These are phyloP conservation scores for Piprites chloris DNA, from an alignment of 2,113 vertebrate species.

Conservation along the genomic window DNA sequence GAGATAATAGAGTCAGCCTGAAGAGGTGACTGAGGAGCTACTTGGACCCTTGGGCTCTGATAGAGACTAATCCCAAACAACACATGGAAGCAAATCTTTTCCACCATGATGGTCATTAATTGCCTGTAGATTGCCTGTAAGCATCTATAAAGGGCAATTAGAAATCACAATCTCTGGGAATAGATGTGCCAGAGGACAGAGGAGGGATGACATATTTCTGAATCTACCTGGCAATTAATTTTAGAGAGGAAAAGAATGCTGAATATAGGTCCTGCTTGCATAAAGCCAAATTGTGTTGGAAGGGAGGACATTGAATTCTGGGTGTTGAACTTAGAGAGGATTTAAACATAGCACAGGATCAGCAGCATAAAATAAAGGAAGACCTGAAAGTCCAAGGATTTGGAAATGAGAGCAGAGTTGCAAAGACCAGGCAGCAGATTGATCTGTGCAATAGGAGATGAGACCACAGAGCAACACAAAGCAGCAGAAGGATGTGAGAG, in stretches of 20 bases:
- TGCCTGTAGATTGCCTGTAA: background rate
- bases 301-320: background rate
- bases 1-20: background rate
- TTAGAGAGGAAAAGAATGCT: background rate
- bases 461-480: background rate
- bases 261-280: background rate
- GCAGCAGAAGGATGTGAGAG: background rate
- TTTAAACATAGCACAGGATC: slow-evolving; percentile 7
- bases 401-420: background rate
- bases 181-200: background rate
- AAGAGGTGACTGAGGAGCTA: background rate
- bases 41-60: background rate
- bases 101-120: background rate
- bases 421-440: background rate
- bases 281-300: background rate
- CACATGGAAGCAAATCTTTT: background rate
- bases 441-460: background rate
- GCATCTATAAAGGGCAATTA: background rate
- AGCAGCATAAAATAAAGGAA: background rate
- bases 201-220: background rate
- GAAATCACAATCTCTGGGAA: background rate
- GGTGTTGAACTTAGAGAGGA: background rate
- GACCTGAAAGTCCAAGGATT: background rate
- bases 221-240: background rate
- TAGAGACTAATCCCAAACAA: background rate